phyloP scores from a whole-genome alignment of 2,888 invertebrate genomes.

The Brachycybe producta region DNA sequence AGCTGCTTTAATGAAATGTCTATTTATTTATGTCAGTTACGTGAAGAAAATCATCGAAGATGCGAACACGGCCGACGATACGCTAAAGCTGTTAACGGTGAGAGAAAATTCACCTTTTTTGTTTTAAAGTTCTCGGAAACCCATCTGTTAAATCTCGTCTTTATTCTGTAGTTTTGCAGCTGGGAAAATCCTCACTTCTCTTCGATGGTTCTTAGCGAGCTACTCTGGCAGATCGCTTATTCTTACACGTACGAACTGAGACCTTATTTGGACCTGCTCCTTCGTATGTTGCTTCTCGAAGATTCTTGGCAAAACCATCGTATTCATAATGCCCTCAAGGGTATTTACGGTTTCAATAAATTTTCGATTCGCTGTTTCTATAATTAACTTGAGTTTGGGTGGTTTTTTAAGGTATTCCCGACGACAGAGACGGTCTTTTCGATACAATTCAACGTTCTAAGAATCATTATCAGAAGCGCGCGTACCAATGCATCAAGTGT shows the following conservation, averaged over 20 bases:
- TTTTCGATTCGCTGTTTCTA: no score
- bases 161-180: constrained; percentile 65
- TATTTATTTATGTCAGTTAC: constrained; percentile 43
- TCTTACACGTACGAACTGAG: constrained; percentile 89
- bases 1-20: no score
- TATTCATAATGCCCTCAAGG: constrained; percentile 85
- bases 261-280: constrained; percentile 76
- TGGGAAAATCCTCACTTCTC: constrained; percentile 97
- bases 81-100: constrained; percentile 57
- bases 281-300: constrained; percentile 74
- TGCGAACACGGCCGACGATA: constrained; percentile 81
- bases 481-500: constrained; percentile 93
- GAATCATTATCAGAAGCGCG: constrained; percentile 88
- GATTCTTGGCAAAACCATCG: constrained; percentile 94
- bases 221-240: constrained; percentile 75
- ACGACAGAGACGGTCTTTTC: constrained; percentile 79
- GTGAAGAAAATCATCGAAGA: constrained; percentile 93
- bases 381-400: no score
- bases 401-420: constrained; percentile 47
- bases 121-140: neutral
- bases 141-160: neutral
- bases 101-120: no score
- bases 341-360: no score
- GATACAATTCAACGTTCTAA: constrained; percentile 86
- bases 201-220: constrained; percentile 70